Conservation (phyloP, 2,888 invertebrate genomes). For the Nephrotoma appendiculata region DNA sequence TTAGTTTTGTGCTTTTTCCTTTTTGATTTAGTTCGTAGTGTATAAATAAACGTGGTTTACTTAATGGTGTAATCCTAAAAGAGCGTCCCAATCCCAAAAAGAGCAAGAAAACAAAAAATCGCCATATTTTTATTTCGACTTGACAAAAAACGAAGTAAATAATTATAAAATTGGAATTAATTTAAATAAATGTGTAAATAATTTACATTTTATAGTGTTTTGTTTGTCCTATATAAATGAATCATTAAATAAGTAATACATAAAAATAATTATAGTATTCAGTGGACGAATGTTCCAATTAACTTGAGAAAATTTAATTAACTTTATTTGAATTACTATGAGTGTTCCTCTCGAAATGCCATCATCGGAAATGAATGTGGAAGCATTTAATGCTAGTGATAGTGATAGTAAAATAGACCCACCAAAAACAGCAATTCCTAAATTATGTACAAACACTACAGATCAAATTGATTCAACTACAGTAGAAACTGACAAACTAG, state of each 20-base stretch:
- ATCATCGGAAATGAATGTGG: neutral
- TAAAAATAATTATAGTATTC: neutral
- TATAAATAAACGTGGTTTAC: neutral
- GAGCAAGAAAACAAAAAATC: neutral
- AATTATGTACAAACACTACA: neutral
- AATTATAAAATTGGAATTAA: neutral
- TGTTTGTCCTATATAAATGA: neutral
- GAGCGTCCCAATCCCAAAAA: neutral
- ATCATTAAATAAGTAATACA: neutral
- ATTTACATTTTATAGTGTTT: neutral
- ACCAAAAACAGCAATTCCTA: neutral
- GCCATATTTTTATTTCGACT: neutral
- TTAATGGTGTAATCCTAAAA: neutral
- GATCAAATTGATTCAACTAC: neutral
- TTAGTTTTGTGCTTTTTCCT: neutral
- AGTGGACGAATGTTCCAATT: neutral
- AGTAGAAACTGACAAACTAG: neutral
- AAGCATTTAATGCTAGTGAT: neutral
- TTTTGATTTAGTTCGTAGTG: neutral
- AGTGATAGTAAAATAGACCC: neutral
- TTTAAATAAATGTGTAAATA: neutral
- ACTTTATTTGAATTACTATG: neutral
- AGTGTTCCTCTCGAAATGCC: neutral
- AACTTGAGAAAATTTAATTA: neutral
- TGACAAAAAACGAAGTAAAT: neutral